Conservation (phyloP, 2,797 vertebrate species). For the Etheostoma nigrum region DNA sequence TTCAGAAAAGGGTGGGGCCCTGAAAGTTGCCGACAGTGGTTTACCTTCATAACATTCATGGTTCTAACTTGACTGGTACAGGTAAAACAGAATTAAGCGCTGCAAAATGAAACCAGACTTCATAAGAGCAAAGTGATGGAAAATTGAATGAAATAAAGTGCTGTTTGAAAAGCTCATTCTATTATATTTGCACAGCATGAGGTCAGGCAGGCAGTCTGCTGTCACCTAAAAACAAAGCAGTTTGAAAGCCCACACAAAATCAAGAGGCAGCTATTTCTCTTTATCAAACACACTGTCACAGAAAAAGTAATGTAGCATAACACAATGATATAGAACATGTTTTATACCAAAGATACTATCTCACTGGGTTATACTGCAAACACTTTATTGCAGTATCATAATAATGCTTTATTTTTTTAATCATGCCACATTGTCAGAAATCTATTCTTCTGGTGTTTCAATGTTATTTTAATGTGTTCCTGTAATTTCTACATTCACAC, state of each 20-base stretch:
- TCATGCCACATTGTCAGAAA: background rate
- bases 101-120: slow-evolving; percentile 32
- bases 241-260: slow-evolving; percentile 61
- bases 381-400: too few relatives aligned
- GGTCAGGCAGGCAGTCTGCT: slow-evolving; percentile 53
- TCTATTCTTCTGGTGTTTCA: background rate
- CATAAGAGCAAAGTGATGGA: slow-evolving; percentile 26
- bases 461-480: background rate
- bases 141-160: slow-evolving; percentile 41
- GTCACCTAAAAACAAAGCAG: slow-evolving; percentile 45
- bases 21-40: background rate
- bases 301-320: background rate
- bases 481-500: background rate
- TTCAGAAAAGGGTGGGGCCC: background rate
- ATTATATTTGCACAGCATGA: slow-evolving; percentile 65
- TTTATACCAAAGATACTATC: background rate
- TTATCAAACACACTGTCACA: slow-evolving; percentile 19
- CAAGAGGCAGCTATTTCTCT: slow-evolving; percentile 27
- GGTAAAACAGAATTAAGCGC: slow-evolving; percentile 4
- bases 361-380: background rate
- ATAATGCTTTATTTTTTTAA: background rate
- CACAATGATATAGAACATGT: background rate
- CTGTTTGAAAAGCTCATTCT: slow-evolving; percentile 50
- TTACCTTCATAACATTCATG: background rate
- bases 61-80: background rate